Percentiles rank a stretch among this genome's conserved stretches.
phyloP scores from a whole-genome alignment of 2,888 invertebrate species.

The Lamellibrachia satsuma region DNA sequence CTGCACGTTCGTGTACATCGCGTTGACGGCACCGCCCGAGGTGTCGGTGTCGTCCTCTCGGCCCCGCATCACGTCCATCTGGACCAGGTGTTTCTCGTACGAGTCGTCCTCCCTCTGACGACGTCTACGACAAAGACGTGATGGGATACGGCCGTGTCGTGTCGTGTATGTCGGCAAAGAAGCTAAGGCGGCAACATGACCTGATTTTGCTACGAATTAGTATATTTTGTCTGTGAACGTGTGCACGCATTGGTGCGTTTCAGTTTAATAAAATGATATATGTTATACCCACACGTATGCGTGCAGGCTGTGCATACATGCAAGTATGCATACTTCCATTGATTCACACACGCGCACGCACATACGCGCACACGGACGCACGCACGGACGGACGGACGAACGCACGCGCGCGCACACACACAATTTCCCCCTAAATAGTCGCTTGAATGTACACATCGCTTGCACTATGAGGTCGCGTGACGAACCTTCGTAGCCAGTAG shows the following conservation, averaged over 20 bases:
- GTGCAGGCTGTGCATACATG: too few species aligned
- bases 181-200: too few species aligned
- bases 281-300: too few species aligned
- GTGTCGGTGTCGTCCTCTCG: not conserved
- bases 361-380: not conserved
- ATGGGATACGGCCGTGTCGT: not conserved
- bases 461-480: not conserved
- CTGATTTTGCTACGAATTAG: too few species aligned
- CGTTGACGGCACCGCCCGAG: not conserved
- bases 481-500: conserved; percentile 40
- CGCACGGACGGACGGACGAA: not conserved
- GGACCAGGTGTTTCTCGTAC: conserved; percentile 38
- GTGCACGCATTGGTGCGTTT: too few species aligned
- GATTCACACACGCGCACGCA: not conserved
- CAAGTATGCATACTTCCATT: too few species aligned
- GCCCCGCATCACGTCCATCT: conserved; percentile 34
- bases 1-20: conserved; percentile 22
- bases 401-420: not conserved
- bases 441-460: not conserved
- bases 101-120: conserved; percentile 30
- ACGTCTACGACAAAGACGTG: conserved; percentile 18
- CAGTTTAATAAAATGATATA: too few species aligned
- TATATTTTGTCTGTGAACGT: too few species aligned
- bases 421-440: not conserved
- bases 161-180: too few species aligned